A percentile compares a stretch with the other conserved stretches of the same genome.
These are phyloP conservation scores for Andrena dorsata DNA, from an alignment of 2,888 invertebrate genomes.

Conservation along the genomic window DNA sequence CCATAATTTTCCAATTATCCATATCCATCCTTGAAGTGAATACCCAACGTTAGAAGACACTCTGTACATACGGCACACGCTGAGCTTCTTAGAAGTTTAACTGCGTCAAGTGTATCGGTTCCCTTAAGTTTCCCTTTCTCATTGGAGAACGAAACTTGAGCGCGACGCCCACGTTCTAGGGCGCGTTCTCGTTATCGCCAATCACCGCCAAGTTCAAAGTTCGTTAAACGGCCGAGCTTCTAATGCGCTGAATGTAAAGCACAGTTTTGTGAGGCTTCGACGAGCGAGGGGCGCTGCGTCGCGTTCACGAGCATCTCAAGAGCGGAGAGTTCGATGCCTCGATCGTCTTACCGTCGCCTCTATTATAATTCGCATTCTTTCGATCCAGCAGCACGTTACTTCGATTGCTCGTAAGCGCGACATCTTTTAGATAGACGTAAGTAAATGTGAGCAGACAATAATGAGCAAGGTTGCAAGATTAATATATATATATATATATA, in stretches of 20 bases:
- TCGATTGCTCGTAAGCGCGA: conserved; percentile 42
- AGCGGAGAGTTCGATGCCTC: conserved; percentile 48
- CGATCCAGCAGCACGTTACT: conserved; percentile 18
- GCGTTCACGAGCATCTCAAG: conserved; percentile 49
- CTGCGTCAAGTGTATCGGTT: too few species aligned
- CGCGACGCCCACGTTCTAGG: too few species aligned
- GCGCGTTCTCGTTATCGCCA: background rate
- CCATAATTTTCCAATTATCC: background rate
- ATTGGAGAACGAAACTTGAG: too few species aligned
- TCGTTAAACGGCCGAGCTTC: background rate
- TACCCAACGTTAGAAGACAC: background rate
- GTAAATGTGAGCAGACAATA: conserved; percentile 85
- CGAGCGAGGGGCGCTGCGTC: conserved; percentile 32
- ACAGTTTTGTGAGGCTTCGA: conserved; percentile 1
- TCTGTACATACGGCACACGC: background rate
- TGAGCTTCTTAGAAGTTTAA: background rate
- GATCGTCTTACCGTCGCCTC: conserved; percentile 25
- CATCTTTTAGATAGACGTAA: conserved; percentile 78
- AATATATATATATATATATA: conserved; percentile 70
- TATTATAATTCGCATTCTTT: conserved; percentile 38
- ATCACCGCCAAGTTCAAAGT: background rate
- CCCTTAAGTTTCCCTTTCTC: too few species aligned
- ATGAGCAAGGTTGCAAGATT: conserved; percentile 75
- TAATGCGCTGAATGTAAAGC: background rate
- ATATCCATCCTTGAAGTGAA: background rate